These are phyloP conservation scores for Syndactyla subalaris DNA, from an alignment of 2,797 vertebrate genomes.

Conservation along the genomic window DNA sequence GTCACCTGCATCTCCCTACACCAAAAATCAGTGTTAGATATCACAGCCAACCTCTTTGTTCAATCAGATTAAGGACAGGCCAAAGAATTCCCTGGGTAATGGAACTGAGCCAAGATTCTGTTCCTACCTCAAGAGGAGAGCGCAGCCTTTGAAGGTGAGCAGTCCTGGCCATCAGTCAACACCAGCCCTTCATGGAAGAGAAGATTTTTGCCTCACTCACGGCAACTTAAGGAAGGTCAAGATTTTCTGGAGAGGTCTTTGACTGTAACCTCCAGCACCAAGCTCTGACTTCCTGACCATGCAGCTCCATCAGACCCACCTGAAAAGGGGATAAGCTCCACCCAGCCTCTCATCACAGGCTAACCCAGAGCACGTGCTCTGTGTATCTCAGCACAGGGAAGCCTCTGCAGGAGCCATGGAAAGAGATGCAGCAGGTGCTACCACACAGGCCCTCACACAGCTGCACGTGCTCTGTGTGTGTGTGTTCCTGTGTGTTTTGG, in stretches of 20 bases:
- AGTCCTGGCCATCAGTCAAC: background rate
- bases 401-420: background rate
- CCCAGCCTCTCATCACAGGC: background rate
- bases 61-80: background rate
- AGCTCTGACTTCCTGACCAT: fast-evolving
- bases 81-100: background rate
- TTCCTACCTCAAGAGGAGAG: background rate
- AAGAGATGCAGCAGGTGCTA: background rate
- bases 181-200: background rate
- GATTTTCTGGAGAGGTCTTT: background rate
- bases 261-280: background rate
- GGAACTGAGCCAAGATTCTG: background rate
- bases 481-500: background rate
- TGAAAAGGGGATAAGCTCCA: background rate
- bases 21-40: background rate
- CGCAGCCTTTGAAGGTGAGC: background rate
- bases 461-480: background rate
- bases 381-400: background rate
- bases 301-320: fast-evolving
- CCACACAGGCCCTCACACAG: background rate
- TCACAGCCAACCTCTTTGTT: background rate
- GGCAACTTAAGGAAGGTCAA: background rate
- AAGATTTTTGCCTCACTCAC: background rate
- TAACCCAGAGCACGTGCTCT: background rate
- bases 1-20: background rate